Percentiles rank a stretch among this genome's conserved stretches.
Evolutionary conservation across 2,113 vertebrate species (phyloP).

Genomic region (Brachyhypopomus occidentalis): DNA sequence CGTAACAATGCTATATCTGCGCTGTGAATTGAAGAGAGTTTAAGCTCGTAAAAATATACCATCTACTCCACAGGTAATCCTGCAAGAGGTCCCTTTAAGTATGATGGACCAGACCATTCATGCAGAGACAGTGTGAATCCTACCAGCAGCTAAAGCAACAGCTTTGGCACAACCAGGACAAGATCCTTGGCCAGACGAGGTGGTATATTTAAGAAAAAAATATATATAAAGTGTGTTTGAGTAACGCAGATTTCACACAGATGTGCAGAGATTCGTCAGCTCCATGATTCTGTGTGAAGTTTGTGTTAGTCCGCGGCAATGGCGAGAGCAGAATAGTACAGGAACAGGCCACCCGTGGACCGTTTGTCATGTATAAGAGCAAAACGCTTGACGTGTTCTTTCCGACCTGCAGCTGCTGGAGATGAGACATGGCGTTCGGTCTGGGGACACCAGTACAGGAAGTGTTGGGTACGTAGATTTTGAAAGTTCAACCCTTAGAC

Average conservation of each 20-base stretch:
- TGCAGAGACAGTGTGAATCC: too few relatives aligned
- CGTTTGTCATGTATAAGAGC: conserved; percentile 7
- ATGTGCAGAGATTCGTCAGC: background rate
- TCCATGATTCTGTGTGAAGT: background rate
- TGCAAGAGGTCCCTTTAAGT: background rate
- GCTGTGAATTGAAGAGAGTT: background rate
- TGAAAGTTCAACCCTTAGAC: background rate
- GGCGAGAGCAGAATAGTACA: background rate
- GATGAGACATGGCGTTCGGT: too few relatives aligned
- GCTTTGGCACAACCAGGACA: background rate
- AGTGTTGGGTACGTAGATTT: too few relatives aligned
- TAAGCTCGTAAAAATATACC: background rate
- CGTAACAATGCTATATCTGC: background rate
- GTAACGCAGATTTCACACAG: background rate
- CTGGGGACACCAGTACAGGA: too few relatives aligned
- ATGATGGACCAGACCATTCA: too few relatives aligned
- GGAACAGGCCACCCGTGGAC: background rate
- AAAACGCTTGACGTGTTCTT: too few relatives aligned
- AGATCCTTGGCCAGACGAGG: background rate
- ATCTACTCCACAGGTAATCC: background rate
- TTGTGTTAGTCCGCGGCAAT: background rate
- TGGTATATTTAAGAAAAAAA: background rate
- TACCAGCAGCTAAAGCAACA: background rate
- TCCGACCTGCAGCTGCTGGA: too few relatives aligned
- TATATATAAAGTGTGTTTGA: background rate